phyloP scores from a whole-genome alignment of 2,113 vertebrate genomes.

The Circaetus gallicus region DNA sequence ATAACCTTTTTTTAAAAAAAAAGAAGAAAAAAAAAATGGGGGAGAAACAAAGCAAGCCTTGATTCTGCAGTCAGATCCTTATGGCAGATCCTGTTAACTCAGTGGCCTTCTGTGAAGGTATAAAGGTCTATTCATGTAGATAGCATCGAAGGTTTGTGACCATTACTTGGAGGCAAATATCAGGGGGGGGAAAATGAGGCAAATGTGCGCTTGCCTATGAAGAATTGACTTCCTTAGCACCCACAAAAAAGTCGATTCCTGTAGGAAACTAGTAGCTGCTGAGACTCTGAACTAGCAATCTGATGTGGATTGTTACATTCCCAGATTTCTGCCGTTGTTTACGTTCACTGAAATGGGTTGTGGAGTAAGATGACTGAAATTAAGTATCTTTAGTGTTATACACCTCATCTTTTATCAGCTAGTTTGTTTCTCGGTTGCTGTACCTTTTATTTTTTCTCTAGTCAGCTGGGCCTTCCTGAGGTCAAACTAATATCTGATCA shows the following conservation, averaged over 20 bases:
- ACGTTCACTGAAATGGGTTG: background rate
- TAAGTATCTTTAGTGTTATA: background rate
- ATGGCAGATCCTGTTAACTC: conserved; percentile 21
- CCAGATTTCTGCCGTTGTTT: background rate
- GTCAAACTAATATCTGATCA: background rate
- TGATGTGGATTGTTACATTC: background rate
- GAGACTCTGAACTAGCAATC: background rate
- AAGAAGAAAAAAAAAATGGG: background rate
- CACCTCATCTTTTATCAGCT: background rate
- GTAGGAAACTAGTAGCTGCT: background rate
- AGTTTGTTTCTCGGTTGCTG: background rate
- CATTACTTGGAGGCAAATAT: background rate
- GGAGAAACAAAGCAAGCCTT: conserved; percentile 51
- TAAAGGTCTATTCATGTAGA: conserved; percentile 44
- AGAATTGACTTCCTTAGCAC: background rate
- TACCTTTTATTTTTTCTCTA: background rate
- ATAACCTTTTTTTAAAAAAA: background rate
- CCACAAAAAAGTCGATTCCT: background rate
- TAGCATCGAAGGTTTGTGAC: background rate
- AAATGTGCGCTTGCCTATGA: background rate
- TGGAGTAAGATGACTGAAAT: background rate
- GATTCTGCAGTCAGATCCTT: conserved; percentile 7
- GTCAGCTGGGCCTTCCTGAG: background rate
- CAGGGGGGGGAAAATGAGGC: background rate
- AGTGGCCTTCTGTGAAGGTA: conserved; percentile 14